Base-by-base conservation (phyloP, 2,888 invertebrate species). In the Drosophila affinis region DNA sequence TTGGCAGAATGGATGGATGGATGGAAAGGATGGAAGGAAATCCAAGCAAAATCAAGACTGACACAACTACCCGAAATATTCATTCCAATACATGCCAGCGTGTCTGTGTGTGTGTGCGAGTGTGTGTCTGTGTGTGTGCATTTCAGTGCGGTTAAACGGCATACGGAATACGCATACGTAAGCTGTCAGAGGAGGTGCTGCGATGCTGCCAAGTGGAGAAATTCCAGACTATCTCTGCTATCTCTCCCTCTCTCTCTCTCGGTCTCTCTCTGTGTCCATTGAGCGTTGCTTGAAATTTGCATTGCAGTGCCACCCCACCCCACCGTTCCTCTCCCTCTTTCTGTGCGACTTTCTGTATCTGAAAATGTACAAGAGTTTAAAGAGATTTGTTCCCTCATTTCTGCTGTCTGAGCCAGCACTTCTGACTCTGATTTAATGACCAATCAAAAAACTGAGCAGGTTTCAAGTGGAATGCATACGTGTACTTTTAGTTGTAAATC, bases 281-380 rank as follows among this genome's bases (percentile, higher is more conserved):
- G 70, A 54, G 56, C 63, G 72, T 77, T 29, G 76, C 86, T 77
- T 71, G 57, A 63, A 82, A 87, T 65, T 85, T 85, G 69, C 82
- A 82, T 85, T 69, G 53, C 65, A 61, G 53, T 6, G 7, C 7
- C 7, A 7, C 7, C 27, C 27, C 27, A 7, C 27, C 27, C 27
- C 24, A 24, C 29, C 29, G 77, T 73, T 62, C 58, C 68, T 46
- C 61, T 64, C 52, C 34, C 44, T 61, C 49, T 2, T 7, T 39
- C 39, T 39, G 39, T 39, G 14, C 14, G 39, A 12, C 10, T 61
- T 60, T 49, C 10, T 24, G 21, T 27, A 7, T 21, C 9, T 39
- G 21, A 12, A 18, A 21, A 39, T 67, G 39, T 49, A 51, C 68
- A 69, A 21, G 21, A 21, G 21, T 57, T 57, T 67, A 57, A 67